Conservation (phyloP, 2,888 invertebrate genomes). For the Drosophila hamatofila region DNA sequence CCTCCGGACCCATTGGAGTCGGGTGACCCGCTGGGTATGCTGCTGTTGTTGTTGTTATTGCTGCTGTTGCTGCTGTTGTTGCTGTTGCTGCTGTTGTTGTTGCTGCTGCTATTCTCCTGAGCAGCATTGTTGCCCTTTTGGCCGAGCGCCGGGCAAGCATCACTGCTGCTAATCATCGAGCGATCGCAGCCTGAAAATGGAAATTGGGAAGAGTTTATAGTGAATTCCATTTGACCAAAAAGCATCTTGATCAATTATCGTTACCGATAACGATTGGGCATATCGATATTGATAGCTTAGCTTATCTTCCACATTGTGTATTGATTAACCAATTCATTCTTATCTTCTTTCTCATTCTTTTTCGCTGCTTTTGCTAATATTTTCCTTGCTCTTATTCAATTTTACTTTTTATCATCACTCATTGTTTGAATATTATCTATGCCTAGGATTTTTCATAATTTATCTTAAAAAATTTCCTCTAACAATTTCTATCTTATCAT, state of each 20-base stretch:
- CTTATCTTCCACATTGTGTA: too few species aligned
- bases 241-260: not conserved
- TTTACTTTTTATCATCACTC: not conserved
- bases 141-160: conserved; percentile 81
- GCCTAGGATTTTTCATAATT: too few species aligned
- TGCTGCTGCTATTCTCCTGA: conserved; percentile 32
- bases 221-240: too few species aligned
- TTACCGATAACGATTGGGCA: not conserved
- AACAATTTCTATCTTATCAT: too few species aligned
- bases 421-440: too few species aligned
- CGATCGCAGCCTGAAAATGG: conserved; percentile 82
- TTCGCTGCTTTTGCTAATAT: too few species aligned
- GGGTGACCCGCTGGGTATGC: conserved; percentile 5
- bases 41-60: conserved; percentile 23
- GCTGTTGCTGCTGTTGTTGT: conserved; percentile 7
- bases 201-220: not conserved
- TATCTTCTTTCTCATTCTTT: too few species aligned
- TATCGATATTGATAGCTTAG: not conserved
- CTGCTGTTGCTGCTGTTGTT: conserved; percentile 8
- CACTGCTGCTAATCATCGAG: conserved; percentile 61
- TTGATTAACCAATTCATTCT: too few species aligned
- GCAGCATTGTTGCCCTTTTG: conserved; percentile 84
- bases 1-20: conserved; percentile 18
- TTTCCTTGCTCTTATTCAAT: not conserved
- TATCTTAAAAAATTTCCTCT: too few species aligned